Evolutionary conservation across 2,888 invertebrate species (phyloP).

Genomic region (Smittia aterrima): DNA sequence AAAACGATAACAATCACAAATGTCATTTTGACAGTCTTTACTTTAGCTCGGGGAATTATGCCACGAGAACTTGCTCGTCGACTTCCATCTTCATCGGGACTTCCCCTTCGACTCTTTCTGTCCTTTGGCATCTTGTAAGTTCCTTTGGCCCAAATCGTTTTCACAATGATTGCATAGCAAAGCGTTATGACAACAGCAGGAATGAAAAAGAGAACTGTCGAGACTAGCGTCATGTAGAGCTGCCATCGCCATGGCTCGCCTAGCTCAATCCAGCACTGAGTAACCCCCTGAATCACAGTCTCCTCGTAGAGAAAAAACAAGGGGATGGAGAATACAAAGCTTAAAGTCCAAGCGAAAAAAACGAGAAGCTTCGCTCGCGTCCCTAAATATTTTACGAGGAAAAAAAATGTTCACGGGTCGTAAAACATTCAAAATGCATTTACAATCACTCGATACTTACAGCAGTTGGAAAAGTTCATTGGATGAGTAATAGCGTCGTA

Average conservation of each 20-base stretch:
- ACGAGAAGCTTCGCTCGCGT: slow-evolving; percentile 77
- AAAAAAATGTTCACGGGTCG: not conserved
- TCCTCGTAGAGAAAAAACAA: slow-evolving; percentile 79
- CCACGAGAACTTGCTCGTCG: slow-evolving; percentile 86
- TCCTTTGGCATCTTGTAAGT: slow-evolving; percentile 52
- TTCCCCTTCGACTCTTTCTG: slow-evolving; percentile 41
- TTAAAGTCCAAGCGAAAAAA: slow-evolving; percentile 77
- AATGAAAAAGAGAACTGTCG: slow-evolving; percentile 76
- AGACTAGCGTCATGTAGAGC: slow-evolving; percentile 82
- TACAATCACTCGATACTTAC: slow-evolving; percentile 61
- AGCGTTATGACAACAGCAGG: slow-evolving; percentile 85
- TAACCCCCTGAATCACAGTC: slow-evolving; percentile 69
- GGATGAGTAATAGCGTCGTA: slow-evolving; percentile 93
- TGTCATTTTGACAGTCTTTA: slow-evolving; percentile 98
- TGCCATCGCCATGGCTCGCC: slow-evolving; percentile 75
- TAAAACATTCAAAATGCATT: slow-evolving; percentile 30
- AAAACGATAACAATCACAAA: slow-evolving; percentile 95
- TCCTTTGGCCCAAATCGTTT: slow-evolving; percentile 85
- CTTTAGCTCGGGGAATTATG: slow-evolving; percentile 90
- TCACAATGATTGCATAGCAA: slow-evolving; percentile 87
- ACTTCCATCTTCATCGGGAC: slow-evolving; percentile 57
- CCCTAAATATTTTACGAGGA: slow-evolving; percentile 59
- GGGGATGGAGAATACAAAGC: slow-evolving; percentile 78
- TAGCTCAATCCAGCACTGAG: slow-evolving; percentile 88
- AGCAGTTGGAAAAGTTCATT: slow-evolving; percentile 92